phyloP scores from a whole-genome alignment of 1,140 invertebrate species.

The Drosophila novamexicana region DNA sequence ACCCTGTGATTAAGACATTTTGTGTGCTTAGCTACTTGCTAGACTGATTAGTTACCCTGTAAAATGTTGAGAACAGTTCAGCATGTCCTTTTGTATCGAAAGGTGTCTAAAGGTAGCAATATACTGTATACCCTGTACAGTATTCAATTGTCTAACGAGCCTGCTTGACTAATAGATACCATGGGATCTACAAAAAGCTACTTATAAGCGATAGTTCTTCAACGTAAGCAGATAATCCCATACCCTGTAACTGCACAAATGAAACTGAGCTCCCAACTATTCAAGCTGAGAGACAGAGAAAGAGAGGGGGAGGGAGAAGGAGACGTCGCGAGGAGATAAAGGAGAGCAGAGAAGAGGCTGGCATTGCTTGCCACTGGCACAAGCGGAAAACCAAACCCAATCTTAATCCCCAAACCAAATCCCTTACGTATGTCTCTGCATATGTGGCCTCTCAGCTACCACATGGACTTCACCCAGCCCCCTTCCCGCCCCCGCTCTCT shows the following conservation, averaged over 20 bases:
- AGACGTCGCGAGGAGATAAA: not conserved
- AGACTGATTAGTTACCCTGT: no score
- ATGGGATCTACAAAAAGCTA: no score
- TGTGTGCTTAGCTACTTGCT: no score
- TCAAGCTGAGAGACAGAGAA: not conserved
- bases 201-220: no score
- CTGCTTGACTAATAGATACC: no score
- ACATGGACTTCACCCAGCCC: not conserved
- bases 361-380: not conserved
- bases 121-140: no score
- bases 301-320: not conserved
- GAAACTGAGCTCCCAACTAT: conserved; percentile 58
- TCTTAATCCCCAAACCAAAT: conserved; percentile 25
- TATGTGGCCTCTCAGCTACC: conserved; percentile 11
- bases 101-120: no score
- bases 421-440: conserved; percentile 18
- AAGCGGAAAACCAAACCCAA: conserved; percentile 19
- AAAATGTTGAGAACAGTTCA: not conserved
- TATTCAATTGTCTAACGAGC: no score
- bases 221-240: no score
- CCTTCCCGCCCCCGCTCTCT: not conserved
- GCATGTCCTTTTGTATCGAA: no score
- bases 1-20: not conserved
- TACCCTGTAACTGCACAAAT: conserved; percentile 49
- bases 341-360: not conserved